Evolutionary conservation across 2,113 vertebrate genomes (phyloP).

Genomic region (Tamias sibiricus): DNA sequence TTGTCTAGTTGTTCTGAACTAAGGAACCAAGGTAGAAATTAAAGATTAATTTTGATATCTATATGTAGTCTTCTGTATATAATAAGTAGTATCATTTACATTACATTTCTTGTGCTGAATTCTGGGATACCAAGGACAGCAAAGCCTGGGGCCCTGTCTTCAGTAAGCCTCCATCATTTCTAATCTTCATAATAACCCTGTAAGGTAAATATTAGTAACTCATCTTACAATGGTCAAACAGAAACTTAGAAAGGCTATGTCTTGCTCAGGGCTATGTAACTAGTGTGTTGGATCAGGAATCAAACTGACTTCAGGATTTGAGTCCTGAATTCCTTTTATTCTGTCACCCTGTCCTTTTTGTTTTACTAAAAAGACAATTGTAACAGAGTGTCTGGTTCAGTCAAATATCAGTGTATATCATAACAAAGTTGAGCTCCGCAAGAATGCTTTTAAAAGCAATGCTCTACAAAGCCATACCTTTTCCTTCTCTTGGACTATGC

Average conservation of each 20-base stretch:
- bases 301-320: not conserved
- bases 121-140: not conserved
- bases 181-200: not conserved
- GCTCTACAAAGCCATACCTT: not conserved
- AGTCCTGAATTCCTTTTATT: not conserved
- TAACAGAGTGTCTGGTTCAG: not conserved
- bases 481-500: not conserved
- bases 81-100: not conserved
- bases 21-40: constrained; percentile 50
- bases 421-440: not conserved
- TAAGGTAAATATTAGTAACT: not conserved
- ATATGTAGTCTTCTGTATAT: not conserved
- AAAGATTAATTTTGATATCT: constrained; percentile 23
- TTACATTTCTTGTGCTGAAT: not conserved
- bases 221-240: not conserved
- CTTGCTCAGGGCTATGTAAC: not conserved
- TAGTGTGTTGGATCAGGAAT: not conserved
- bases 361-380: not conserved
- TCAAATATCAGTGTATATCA: not conserved
- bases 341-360: not conserved
- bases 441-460: not conserved
- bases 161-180: not conserved
- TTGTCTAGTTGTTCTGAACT: not conserved
- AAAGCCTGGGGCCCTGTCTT: not conserved
- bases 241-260: not conserved